These are phyloP conservation scores for Etia nguti DNA, from an alignment of 2,113 vertebrate genomes.

Conservation along the genomic window DNA sequence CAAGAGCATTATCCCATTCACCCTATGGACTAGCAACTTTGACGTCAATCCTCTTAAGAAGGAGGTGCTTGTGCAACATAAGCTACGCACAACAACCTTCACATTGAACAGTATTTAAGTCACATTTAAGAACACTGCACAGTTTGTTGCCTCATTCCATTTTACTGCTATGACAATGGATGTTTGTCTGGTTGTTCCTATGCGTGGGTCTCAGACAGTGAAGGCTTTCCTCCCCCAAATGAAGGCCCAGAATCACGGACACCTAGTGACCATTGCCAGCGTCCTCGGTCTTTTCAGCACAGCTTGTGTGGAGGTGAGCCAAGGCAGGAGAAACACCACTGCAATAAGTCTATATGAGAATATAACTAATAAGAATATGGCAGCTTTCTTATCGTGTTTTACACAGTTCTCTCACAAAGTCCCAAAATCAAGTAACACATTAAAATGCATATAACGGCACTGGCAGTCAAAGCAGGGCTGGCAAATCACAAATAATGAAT, in stretches of 20 bases:
- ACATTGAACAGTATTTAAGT: slow-evolving; percentile 2
- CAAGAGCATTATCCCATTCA: slow-evolving; percentile 27
- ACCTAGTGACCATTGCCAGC: slow-evolving; percentile 61
- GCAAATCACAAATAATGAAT: background rate
- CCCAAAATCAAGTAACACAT: background rate
- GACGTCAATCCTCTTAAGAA: slow-evolving; percentile 44
- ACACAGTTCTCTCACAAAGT: background rate
- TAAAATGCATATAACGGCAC: background rate
- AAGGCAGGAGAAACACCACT: background rate
- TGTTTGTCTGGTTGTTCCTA: background rate
- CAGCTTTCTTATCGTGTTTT: background rate
- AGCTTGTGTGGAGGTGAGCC: slow-evolving; percentile 53
- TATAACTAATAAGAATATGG: background rate
- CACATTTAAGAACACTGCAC: background rate
- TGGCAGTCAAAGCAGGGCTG: background rate
- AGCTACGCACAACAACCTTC: background rate
- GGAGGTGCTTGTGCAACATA: slow-evolving; percentile 13
- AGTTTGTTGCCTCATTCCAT: background rate
- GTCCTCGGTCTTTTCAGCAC: slow-evolving; percentile 57
- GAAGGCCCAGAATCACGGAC: slow-evolving; percentile 47
- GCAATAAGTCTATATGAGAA: background rate
- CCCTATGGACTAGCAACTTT: background rate
- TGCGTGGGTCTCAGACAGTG: slow-evolving; percentile 39
- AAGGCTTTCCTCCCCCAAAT: slow-evolving; percentile 65
- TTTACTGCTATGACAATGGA: background rate